Evolutionary conservation across 2,888 invertebrate species (phyloP).

Genomic region (Polyploca ridens): DNA sequence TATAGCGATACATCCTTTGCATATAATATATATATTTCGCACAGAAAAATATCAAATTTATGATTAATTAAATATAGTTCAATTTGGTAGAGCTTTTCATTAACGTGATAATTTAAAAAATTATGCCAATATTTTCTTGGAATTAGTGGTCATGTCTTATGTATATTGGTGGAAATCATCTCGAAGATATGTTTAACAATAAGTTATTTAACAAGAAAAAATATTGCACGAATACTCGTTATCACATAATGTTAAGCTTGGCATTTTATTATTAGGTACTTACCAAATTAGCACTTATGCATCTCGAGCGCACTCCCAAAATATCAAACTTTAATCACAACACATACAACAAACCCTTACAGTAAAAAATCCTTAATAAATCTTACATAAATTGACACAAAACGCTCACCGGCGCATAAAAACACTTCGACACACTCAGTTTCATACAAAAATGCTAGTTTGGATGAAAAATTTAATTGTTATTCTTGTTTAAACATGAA

Average conservation of each 20-base stretch:
- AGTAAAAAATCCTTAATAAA: not conserved
- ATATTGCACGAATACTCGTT: too few relatives aligned
- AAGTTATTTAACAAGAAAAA: too few relatives aligned
- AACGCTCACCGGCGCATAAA: not conserved
- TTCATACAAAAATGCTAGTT: conserved; percentile 33
- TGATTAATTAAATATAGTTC: too few relatives aligned
- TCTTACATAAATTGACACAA: not conserved
- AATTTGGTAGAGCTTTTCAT: too few relatives aligned
- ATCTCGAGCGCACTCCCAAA: conserved; percentile 2
- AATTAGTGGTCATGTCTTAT: too few relatives aligned
- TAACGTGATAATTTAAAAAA: too few relatives aligned
- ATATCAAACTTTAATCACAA: conserved; percentile 2
- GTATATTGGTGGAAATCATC: too few relatives aligned
- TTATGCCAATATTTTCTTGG: too few relatives aligned
- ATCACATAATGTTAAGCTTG: not conserved
- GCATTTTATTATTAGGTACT: not conserved
- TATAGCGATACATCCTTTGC: too few relatives aligned
- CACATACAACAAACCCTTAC: not conserved
- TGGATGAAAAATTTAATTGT: conserved; percentile 16
- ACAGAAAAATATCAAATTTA: too few relatives aligned
- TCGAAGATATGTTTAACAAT: too few relatives aligned
- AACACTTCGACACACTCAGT: conserved; percentile 3
- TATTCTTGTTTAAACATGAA: conserved; percentile 16
- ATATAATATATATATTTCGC: too few relatives aligned
- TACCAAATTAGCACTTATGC: conserved; percentile 7